Evolutionary conservation across 2,888 invertebrate genomes (phyloP).

Genomic region (Andrena bicolor): DNA sequence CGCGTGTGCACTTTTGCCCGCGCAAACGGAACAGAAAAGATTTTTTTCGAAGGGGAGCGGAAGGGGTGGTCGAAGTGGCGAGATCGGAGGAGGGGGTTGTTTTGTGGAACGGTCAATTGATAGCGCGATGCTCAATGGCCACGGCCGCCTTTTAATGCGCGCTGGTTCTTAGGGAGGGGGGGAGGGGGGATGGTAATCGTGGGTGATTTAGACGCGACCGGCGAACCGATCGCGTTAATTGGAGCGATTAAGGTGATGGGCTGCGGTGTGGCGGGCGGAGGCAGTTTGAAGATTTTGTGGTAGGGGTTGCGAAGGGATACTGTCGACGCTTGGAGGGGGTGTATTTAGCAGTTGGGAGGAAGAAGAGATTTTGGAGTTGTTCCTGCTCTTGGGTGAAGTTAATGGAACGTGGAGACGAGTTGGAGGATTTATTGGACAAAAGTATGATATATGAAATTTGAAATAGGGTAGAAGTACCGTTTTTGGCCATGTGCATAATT

Average conservation of each 20-base stretch:
- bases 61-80: slow-evolving; percentile 20
- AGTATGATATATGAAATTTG: too few relatives aligned
- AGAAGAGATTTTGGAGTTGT: too few relatives aligned
- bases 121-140: slow-evolving; percentile 52
- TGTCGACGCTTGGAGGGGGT: too few relatives aligned
- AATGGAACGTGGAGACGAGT: too few relatives aligned
- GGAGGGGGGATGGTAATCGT: slow-evolving; percentile 6
- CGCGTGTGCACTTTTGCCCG: slow-evolving; percentile 60
- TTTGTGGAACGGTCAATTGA: slow-evolving; percentile 60
- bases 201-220: slow-evolving; percentile 24
- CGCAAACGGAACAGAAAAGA: slow-evolving; percentile 64
- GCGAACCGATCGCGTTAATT: background rate
- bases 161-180: slow-evolving; percentile 6
- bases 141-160: slow-evolving; percentile 49
- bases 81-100: slow-evolving; percentile 50
- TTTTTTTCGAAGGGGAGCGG: slow-evolving; percentile 51
- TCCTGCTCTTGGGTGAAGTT: too few relatives aligned
- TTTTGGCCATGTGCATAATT: too few relatives aligned
- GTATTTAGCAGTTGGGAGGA: too few relatives aligned
- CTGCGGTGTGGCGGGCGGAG: background rate
- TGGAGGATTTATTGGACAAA: too few relatives aligned
- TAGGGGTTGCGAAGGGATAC: background rate
- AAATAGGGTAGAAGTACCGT: too few relatives aligned
- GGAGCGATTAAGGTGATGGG: background rate
- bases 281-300: background rate